A percentile compares a stretch with the other conserved stretches of the same genome.
Conservation (phyloP, 1,140 invertebrate genomes). For the Drosophila gunungcola region DNA sequence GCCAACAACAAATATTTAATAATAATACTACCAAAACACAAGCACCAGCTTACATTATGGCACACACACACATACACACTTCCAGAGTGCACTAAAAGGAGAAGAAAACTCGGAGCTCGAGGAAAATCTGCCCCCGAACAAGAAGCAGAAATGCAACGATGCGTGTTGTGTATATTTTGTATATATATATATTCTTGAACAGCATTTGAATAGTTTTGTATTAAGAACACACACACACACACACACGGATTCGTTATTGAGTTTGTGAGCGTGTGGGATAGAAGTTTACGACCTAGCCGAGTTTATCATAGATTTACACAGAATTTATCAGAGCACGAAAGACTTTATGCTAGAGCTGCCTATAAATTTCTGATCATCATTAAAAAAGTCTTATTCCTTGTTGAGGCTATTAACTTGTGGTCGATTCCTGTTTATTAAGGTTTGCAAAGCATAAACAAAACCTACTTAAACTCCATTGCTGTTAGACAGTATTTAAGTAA, state of each 20-base stretch:
- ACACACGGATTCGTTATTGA: background rate
- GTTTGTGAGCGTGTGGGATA: constrained; percentile 15
- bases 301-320: constrained; percentile 20
- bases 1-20: constrained; percentile 32
- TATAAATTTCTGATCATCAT: background rate
- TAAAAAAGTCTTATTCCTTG: no score
- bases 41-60: constrained; percentile 37
- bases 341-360: constrained; percentile 2
- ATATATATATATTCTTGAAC: constrained; percentile 16
- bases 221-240: background rate
- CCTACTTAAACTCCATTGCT: no score
- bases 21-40: constrained; percentile 22
- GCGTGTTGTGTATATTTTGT: constrained; percentile 35
- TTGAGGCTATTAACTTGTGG: no score
- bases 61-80: constrained; percentile 37
- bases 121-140: constrained; percentile 22
- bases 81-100: constrained; percentile 35
- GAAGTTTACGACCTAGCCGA: constrained; percentile 12
- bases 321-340: constrained; percentile 11
- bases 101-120: constrained; percentile 28
- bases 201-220: constrained; percentile 20
- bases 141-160: constrained; percentile 44
- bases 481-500: background rate
- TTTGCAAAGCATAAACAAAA: no score
- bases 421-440: no score